Conservation (phyloP, 2,888 invertebrate species). For the Drosophila greeni region DNA sequence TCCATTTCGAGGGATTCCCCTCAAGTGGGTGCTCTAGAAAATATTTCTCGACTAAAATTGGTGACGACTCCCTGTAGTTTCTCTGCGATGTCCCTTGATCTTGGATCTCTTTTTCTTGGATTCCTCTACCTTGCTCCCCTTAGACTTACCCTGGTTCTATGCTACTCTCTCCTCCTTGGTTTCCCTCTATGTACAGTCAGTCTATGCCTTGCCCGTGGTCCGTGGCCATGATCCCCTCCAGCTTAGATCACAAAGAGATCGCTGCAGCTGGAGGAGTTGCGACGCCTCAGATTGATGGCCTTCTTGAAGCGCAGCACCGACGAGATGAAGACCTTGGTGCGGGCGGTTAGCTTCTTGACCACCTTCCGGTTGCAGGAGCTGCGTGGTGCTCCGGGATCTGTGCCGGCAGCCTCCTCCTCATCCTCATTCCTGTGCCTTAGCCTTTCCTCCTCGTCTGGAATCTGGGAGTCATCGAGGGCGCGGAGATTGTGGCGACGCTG, state of each 20-base stretch:
- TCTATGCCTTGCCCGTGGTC: constrained; percentile 22
- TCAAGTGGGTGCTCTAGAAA: no score
- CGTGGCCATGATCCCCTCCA: neutral
- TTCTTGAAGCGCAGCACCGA: constrained; percentile 78
- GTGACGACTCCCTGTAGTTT: constrained; percentile 9
- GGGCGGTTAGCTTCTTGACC: constrained; percentile 76
- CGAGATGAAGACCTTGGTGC: constrained; percentile 77
- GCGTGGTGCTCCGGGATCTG: neutral
- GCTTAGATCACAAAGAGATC: constrained; percentile 78
- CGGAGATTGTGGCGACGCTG: constrained; percentile 34
- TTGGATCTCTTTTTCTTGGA: neutral
- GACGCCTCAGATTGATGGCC: constrained; percentile 73
- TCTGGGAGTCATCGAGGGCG: constrained; percentile 34
- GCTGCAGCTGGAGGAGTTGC: constrained; percentile 78
- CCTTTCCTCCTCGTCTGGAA: constrained; percentile 5
- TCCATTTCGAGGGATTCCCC: no score
- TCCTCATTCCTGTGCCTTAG: constrained; percentile 16
- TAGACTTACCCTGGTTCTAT: constrained; percentile 5
- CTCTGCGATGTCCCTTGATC: neutral
- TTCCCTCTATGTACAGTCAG: constrained; percentile 27
- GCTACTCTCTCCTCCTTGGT: neutral
- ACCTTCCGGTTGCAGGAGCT: constrained; percentile 68
- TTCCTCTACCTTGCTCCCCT: neutral
- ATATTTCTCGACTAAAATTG: neutral
- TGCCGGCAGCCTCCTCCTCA: constrained; percentile 2